These are phyloP conservation scores for Eidolon dupreanum DNA, from an alignment of 2,797 vertebrate species.

Conservation along the genomic window DNA sequence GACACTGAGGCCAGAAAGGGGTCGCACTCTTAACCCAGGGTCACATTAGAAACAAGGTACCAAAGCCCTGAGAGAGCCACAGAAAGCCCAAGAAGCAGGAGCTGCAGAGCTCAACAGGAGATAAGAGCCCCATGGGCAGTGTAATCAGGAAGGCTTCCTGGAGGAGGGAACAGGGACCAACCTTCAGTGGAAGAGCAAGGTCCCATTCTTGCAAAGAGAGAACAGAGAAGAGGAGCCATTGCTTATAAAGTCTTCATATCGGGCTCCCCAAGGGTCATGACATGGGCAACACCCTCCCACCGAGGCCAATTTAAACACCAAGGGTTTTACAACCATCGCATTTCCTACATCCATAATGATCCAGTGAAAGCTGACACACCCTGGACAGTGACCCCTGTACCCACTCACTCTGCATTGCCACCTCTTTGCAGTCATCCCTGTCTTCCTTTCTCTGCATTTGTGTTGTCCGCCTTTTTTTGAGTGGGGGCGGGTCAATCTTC, in stretches of 20 bases:
- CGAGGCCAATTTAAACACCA: neutral
- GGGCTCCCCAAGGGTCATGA: neutral
- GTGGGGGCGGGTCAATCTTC: neutral
- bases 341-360: neutral
- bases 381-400: neutral
- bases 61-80: neutral
- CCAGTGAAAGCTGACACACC: rapidly evolving
- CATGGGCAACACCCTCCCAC: too few relatives aligned
- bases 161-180: neutral
- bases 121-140: neutral
- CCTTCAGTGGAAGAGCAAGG: neutral
- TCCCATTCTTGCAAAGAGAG: neutral
- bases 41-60: neutral
- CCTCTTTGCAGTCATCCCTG: neutral
- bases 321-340: neutral
- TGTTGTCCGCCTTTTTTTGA: neutral
- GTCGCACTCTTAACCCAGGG: neutral
- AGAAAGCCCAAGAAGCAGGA: neutral
- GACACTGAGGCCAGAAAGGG: neutral
- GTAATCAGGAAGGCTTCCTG: neutral
- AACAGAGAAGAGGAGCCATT: neutral
- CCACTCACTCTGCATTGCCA: neutral
- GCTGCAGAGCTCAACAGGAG: neutral
- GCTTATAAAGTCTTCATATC: neutral
- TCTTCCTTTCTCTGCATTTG: neutral